Evolutionary conservation across 1,140 invertebrate genomes (phyloP), one percentile per base, ranked within the genome.

Genomic region (Cardiocondyla obscurior): DNA sequence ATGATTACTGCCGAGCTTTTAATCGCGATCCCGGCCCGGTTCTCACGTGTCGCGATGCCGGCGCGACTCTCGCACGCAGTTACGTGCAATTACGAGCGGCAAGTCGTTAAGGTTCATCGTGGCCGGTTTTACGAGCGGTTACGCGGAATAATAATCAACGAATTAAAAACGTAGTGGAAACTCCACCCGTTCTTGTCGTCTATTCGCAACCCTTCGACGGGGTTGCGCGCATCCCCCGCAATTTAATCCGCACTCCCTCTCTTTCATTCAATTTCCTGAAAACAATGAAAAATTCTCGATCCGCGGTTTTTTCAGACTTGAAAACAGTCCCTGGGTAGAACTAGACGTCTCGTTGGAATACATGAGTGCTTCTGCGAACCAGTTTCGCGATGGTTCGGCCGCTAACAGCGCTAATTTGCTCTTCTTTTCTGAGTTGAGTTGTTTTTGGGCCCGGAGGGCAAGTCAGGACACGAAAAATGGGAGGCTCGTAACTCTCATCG

Each of bases 51-150:
- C 33, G 60, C 8, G 4, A 6, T 36, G 16, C 8, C 30, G 33
- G 25, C 22, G 58, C 51, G 33, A 36, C 14, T 44, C 55, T 72
- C 14, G 49, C 22, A 22, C 79, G 49, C 74, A 67, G 70, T 86
- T 87, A 83, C 76, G 87, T 64, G 81, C 76, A 89, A 90, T 90
- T 90, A 90, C 44, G 76, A 81, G 82, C 84, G 57, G 64, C 65
- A 53, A 79, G 81, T 90, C 84, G 88, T 90, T 91, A 90, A 82
- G 73, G 57, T 65, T 87, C 84, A 89, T 88, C 85, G 76, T 58
- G 81, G 57, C 39, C 22, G 46, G 33, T 77, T 90, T 90, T 89
- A 89, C 84, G 88, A 89, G 79, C 79, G 36, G 81, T 81, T 84
- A 84, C 19, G 25, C 58, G 65, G 84, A 87, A 83, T 79, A 67